Evolutionary conservation across 2,113 vertebrate species (phyloP), one percentile per base, ranked within the genome.

Genomic region (Pimephales promelas): DNA sequence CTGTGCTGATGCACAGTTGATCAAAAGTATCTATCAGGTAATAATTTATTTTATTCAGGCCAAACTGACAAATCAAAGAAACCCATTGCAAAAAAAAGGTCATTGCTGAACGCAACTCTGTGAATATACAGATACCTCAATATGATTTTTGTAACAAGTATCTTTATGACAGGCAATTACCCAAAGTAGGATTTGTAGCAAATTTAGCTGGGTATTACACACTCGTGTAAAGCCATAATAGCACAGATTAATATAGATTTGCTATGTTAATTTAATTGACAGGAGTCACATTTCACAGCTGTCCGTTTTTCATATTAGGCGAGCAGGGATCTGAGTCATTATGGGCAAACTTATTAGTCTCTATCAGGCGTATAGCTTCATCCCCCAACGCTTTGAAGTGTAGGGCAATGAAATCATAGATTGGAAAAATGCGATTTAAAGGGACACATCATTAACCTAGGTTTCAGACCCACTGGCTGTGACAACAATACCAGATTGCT

Each of bases 381-480:
- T 74, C 62, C 31, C 36, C 54, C n/a, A 72, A 43, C 13, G 20
- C 70, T 57, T 6, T 77, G 34, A 80, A 82, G 82, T 76, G 47
- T 47, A 56, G 14, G 62, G 20, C 22, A 72, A 86, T 80, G 31
- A 76, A 84, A 85, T 79, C 64, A 82, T 20, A 81, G 79, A 77
- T 72, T 81, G 73, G 43, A 77, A 76, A 59, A 47, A 24, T 72
- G 56, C 54, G 68, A 71, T 40, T 72, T 52, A 72, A 82, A 43
- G 18, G 73, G 83, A 81, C 85, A 85, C 87, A 84, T 88, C 89
- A 87, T 90, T 92, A 90, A 86, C 61, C 87, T 75, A 16, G 52
- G 56, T 87, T 89, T 92, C 24, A 26, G 86, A 86, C 83, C 84
- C 83, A 79, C 59, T 80, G 83, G 78, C 83, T 89, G 90, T 89